phyloP scores from a whole-genome alignment of 2,113 vertebrate genomes.

The Butorides virescens region DNA sequence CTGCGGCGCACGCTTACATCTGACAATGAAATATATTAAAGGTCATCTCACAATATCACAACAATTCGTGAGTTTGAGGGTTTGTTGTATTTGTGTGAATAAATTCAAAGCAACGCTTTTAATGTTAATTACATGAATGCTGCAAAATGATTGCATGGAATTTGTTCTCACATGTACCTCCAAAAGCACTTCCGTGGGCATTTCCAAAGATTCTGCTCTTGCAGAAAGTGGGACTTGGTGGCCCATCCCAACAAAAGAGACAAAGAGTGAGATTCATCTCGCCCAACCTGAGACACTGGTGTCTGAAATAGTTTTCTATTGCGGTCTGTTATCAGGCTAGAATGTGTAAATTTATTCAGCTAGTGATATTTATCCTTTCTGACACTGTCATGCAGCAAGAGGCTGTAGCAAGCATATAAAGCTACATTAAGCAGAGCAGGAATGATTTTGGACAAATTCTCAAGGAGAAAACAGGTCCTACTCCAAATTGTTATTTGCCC shows the following conservation, averaged over 20 bases:
- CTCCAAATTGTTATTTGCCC: neutral
- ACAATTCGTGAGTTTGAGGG: neutral
- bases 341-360: neutral
- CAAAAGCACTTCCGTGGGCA: neutral
- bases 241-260: neutral
- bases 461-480: neutral
- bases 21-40: neutral
- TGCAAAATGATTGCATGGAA: neutral
- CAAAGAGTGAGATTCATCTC: neutral
- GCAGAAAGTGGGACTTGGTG: neutral
- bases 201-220: neutral
- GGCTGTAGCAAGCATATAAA: neutral
- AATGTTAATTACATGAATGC: neutral
- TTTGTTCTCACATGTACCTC: neutral
- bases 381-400: neutral
- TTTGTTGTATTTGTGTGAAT: neutral
- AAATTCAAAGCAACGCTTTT: neutral
- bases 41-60: neutral
- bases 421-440: neutral
- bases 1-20: neutral
- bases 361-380: constrained; percentile 1
- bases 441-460: neutral
- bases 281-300: neutral
- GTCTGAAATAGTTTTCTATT: neutral
- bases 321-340: neutral